Base-by-base conservation (phyloP, 64 coral and sea anemone species). In the Actinia equina region DNA sequence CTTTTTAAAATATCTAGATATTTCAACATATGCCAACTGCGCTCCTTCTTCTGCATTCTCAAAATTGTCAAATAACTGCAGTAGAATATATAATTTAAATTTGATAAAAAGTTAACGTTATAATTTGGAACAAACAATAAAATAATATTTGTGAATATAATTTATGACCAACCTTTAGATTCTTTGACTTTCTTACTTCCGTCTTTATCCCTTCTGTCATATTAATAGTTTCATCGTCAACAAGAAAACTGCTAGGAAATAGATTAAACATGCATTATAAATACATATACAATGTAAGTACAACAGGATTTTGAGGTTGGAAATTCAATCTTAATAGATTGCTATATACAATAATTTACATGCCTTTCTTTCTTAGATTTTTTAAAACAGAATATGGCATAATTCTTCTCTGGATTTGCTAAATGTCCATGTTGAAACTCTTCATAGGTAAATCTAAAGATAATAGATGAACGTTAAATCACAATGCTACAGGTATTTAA, bases 11-110 rank as follows among this genome's bases (percentile, higher is more conserved):
- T 92, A 93, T 22, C 22, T 87, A 16, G 87, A 83, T 55, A 96
- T 71, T 53, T 93, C 94, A 43, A 23, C 53, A 59, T 90, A 90
- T 5, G 88, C 88, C 58, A 90, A 60, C 44, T 93, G 76, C 52
- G 91, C 88, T 76, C 91, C 94, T 88, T 88, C 82, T 79, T 96
- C 94, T 88, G 88, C 25, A 44, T 80, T 90, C 78, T 93, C 85
- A 90, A 93, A 96, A 19, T 90, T 90, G 82, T 96, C 94, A 85
- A 93, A 93, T 57, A 93, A 20, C 94, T 96, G 70, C 16, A 42
- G 52, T 7, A 41, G 25, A 71, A 71, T 3, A 13, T 13, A 71
- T 13, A 71, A 71, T 37, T 12, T n/a, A n/a, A n/a, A n/a, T n/a
- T n/a, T n/a, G n/a, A n/a, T n/a, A n/a, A n/a, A n/a, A n/a, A n/a